Base-by-base conservation (phyloP, 2,888 invertebrate species). In the Cylindroiulus punctatus region DNA sequence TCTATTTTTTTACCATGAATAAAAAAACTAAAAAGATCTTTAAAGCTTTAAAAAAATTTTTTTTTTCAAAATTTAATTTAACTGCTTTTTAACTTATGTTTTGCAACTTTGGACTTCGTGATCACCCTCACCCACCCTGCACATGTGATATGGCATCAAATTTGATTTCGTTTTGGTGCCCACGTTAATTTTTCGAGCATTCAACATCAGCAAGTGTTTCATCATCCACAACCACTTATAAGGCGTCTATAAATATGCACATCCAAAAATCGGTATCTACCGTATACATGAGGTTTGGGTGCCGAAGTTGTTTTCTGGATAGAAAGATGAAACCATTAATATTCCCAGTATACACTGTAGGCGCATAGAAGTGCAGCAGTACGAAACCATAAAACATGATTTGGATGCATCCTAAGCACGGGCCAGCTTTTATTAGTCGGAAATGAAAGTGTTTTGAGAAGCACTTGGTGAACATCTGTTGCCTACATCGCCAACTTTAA, bases 371-470 rank as follows among this genome's bases (percentile, higher is more conserved):
- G 57, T 65, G 57, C 57, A 65, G 26, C 57, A 26, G 57, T 7
- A 65, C 19, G 57, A 65, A 65, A 65, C 57, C 57, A 65, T 65
- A 65, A 65, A 65, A 65, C 57, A 65, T 65, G 57, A 65, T 65
- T 65, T 65, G 57, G 19, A 22, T 12, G 57, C 57, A 65, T 65
- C 57, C 22, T 7, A 1, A 52, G n/a, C 52, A 52, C 52, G 52
- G n/a, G 52, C 52, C 57, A 26, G 26, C 57, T 65, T 65, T 65
- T 65, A 65, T 65, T 65, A 65, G 57, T 65, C 57, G 57, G 57
- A 65, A 65, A 65, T 65, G 57, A 65, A 26, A 65, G 57, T 22
- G 57, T 65, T 65, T 65, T 65, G 57, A 22, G 57, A 65, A 65
- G 57, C 57, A 65, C 57, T 65, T 65, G 57, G 57, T 22, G 57